These are phyloP conservation scores for Tipula confusa DNA, from an alignment of 2,888 invertebrate species.

Conservation along the genomic window DNA sequence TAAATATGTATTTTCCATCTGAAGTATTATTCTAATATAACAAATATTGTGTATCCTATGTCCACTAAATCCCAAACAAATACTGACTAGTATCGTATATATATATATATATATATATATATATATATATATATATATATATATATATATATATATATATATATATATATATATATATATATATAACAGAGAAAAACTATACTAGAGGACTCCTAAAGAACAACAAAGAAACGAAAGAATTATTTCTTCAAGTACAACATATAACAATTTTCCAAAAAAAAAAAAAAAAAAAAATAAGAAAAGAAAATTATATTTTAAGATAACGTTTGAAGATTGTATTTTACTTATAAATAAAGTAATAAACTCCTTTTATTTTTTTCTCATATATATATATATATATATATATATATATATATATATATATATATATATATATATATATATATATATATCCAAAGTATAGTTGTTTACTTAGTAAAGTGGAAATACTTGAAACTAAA, in stretches of 20 bases:
- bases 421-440: not conserved
- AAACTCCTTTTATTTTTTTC: slow-evolving; percentile 5
- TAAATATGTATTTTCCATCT: slow-evolving; percentile 20
- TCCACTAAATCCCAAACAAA: slow-evolving; percentile 25
- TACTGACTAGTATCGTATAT: too few species aligned
- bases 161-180: too few species aligned
- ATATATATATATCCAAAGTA: not conserved
- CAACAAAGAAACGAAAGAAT: slow-evolving; percentile 25
- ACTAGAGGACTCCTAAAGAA: slow-evolving; percentile 3
- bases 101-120: too few species aligned
- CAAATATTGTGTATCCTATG: slow-evolving; percentile 25
- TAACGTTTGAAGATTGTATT: slow-evolving; percentile 25
- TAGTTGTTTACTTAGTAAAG: slow-evolving; percentile 31
- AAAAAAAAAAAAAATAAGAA: slow-evolving; percentile 10
- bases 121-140: too few species aligned
- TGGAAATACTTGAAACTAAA: slow-evolving; percentile 29
- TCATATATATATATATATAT: not conserved
- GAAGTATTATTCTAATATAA: slow-evolving; percentile 25
- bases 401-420: not conserved
- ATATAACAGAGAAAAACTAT: not conserved
- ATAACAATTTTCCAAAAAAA: not conserved
- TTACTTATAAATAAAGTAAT: not conserved
- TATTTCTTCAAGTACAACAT: slow-evolving; percentile 25
- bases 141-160: too few species aligned
- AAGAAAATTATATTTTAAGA: slow-evolving; percentile 25